Evolutionary conservation across 2,797 vertebrate species (phyloP).

Genomic region (Leptodactylus fallax): DNA sequence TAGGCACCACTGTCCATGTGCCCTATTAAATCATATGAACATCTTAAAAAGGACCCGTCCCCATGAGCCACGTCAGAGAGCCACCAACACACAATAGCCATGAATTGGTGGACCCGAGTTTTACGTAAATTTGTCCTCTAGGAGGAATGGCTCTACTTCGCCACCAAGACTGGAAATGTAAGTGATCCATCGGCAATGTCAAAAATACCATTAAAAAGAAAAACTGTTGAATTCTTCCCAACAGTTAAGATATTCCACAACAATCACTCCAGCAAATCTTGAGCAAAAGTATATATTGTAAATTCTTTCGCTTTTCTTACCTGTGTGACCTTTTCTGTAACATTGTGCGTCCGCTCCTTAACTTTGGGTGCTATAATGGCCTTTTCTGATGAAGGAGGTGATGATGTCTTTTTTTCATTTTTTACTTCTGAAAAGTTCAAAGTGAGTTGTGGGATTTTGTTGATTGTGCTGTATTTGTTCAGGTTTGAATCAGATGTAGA

Average conservation of each 20-base stretch:
- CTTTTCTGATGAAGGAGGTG: slow-evolving; percentile 93
- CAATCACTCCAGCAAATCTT: not conserved
- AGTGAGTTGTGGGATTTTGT: slow-evolving; percentile 97
- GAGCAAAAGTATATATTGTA: not conserved
- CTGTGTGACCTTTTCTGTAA: slow-evolving; percentile 99
- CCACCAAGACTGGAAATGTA: not conserved
- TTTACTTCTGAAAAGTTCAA: slow-evolving; percentile 94
- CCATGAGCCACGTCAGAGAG: too few species aligned
- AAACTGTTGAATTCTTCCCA: not conserved
- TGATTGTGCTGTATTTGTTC: slow-evolving; percentile 99
- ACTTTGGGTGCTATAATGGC: slow-evolving; percentile 97
- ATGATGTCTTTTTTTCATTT: slow-evolving; percentile 92
- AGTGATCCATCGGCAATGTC: not conserved
- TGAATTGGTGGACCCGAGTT: too few species aligned
- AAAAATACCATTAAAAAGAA: not conserved
- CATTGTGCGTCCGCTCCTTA: slow-evolving; percentile 98
- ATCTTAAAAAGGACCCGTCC: too few species aligned
- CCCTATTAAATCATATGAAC: too few species aligned
- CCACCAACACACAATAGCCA: too few species aligned
- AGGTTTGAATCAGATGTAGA: slow-evolving; percentile 98
- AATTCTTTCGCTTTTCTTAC: slow-evolving; percentile 74
- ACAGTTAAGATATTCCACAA: not conserved
- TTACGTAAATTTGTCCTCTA: not conserved
- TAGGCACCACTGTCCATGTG: too few species aligned
- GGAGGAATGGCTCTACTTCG: not conserved